Evolutionary conservation across 2,113 vertebrate species (phyloP).

Genomic region (Oenanthe melanoleuca): DNA sequence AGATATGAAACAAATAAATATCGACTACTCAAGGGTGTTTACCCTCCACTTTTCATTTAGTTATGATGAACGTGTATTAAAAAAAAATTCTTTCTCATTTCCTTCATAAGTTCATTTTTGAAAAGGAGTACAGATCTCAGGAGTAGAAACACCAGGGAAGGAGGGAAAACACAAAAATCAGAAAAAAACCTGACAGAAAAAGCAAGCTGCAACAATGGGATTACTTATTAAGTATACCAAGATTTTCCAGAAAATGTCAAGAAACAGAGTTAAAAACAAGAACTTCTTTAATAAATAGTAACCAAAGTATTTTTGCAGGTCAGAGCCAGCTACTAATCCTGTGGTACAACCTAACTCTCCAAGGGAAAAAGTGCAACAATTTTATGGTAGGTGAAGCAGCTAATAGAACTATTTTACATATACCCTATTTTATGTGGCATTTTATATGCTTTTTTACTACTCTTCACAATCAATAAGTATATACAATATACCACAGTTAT

Average conservation of each 20-base stretch:
- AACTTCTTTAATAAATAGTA: background rate
- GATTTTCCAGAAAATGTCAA: background rate
- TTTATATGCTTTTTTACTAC: background rate
- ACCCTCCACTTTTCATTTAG: background rate
- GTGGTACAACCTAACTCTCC: background rate
- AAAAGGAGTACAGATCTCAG: background rate
- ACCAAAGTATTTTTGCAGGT: background rate
- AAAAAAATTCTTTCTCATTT: background rate
- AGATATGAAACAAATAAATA: background rate
- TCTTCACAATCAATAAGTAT: background rate
- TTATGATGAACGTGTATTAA: background rate
- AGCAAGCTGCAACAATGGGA: background rate
- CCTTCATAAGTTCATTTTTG: background rate
- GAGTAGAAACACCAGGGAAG: background rate
- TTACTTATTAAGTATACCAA: background rate
- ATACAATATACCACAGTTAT: background rate
- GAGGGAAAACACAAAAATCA: background rate
- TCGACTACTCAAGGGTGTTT: background rate
- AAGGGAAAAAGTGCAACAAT: background rate
- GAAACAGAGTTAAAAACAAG: background rate
- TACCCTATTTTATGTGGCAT: background rate
- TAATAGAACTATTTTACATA: background rate
- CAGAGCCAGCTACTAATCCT: background rate
- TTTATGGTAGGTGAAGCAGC: background rate
- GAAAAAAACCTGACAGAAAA: background rate